Evolutionary conservation across 2,888 invertebrate species (phyloP).

Genomic region (Ormyrus pomaceus): DNA sequence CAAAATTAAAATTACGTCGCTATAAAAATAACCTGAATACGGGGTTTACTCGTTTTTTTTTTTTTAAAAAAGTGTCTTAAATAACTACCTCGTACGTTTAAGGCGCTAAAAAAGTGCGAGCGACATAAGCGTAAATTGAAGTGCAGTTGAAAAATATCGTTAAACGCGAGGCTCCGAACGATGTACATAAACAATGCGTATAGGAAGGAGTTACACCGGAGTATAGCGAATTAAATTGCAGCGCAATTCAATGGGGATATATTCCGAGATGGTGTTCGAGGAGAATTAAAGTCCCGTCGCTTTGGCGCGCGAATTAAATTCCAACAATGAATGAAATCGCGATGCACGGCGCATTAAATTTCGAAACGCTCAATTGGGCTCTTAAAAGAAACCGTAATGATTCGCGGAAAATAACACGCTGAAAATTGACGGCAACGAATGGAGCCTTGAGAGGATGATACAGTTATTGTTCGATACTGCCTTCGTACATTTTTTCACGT

Average conservation of each 20-base stretch:
- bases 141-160: not conserved
- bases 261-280: too few species aligned
- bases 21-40: too few species aligned
- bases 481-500: slow-evolving; percentile 12
- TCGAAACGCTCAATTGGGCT: not conserved
- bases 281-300: not conserved
- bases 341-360: not conserved
- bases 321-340: not conserved
- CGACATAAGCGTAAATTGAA: not conserved
- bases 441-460: too few species aligned
- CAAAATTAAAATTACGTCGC: too few species aligned
- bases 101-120: not conserved
- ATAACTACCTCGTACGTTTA: too few species aligned
- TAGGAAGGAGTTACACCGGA: not conserved
- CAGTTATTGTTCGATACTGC: not conserved
- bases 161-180: not conserved
- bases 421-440: too few species aligned
- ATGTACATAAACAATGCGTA: slow-evolving; percentile 17
- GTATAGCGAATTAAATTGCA: not conserved
- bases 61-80: too few species aligned
- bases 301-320: slow-evolving; percentile 8
- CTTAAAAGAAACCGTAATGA: too few species aligned
- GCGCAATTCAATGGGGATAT: too few species aligned
- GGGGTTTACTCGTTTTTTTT: too few species aligned
- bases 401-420: too few species aligned